Percentiles rank a stretch among this genome's conserved stretches.
phyloP scores from a whole-genome alignment of 2,113 vertebrate genomes.

The Nematolebias whitei region DNA sequence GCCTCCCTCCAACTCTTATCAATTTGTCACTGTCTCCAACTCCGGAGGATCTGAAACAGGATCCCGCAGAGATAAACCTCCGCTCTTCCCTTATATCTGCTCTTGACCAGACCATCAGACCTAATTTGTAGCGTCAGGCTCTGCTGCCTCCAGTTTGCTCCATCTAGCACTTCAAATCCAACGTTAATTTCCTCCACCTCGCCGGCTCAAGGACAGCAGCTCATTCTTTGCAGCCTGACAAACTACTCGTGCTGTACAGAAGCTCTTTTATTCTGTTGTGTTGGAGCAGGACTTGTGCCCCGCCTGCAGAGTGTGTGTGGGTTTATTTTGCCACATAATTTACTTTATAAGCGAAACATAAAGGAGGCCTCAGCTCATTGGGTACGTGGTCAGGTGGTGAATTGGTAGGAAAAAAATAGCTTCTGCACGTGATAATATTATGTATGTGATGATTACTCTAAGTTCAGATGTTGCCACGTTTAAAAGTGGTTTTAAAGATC shows the following conservation, averaged over 20 bases:
- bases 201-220: conserved; percentile 54
- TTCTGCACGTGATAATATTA: not conserved
- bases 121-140: conserved; percentile 65
- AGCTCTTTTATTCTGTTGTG: conserved; percentile 27
- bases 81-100: conserved; percentile 34
- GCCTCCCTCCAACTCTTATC: conserved; percentile 19
- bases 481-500: not conserved
- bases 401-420: not conserved
- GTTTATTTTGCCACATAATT: conserved; percentile 18
- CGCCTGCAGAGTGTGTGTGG: conserved; percentile 27
- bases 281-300: conserved; percentile 13
- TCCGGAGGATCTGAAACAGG: conserved; percentile 38
- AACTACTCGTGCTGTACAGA: conserved; percentile 32
- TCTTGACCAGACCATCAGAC: conserved; percentile 47
- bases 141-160: conserved; percentile 43
- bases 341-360: conserved; percentile 5
- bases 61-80: conserved; percentile 34
- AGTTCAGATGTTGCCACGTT: too few relatives aligned
- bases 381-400: not conserved
- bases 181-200: conserved; percentile 57
- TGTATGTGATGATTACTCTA: too few relatives aligned
- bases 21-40: conserved; percentile 36
- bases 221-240: conserved; percentile 34
- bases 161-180: conserved; percentile 48
- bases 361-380: not conserved